phyloP scores from a whole-genome alignment of 2,113 vertebrate species.

The Acrocephalus kingi region DNA sequence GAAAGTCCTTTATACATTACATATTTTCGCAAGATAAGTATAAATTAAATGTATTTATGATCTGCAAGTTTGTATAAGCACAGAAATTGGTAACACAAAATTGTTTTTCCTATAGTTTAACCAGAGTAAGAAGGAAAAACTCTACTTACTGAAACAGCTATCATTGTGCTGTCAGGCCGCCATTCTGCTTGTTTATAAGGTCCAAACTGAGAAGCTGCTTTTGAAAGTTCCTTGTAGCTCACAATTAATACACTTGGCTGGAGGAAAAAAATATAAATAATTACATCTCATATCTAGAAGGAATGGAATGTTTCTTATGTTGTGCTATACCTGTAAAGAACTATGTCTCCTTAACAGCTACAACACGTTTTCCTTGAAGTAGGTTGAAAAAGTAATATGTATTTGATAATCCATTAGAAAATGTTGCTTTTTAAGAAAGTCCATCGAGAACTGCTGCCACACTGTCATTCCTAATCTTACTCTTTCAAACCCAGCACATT shows the following conservation, averaged over 20 bases:
- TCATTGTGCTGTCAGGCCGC: conserved; percentile 92
- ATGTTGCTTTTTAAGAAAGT: neutral
- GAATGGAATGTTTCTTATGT: neutral
- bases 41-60: neutral
- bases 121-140: neutral
- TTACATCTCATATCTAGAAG: neutral
- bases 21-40: neutral
- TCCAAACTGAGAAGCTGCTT: conserved; percentile 91
- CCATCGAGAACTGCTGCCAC: neutral
- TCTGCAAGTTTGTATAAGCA: neutral
- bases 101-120: neutral
- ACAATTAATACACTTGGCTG: conserved; percentile 96
- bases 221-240: conserved; percentile 91
- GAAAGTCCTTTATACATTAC: neutral
- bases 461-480: neutral
- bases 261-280: neutral
- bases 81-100: neutral
- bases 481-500: neutral
- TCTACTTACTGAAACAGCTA: conserved; percentile 92
- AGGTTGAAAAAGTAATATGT: neutral
- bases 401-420: neutral
- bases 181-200: conserved; percentile 90
- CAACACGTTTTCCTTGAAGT: neutral
- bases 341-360: neutral
- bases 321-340: neutral